These are phyloP conservation scores for Drosophila sordidula DNA, from an alignment of 2,888 invertebrate species.

Conservation along the genomic window DNA sequence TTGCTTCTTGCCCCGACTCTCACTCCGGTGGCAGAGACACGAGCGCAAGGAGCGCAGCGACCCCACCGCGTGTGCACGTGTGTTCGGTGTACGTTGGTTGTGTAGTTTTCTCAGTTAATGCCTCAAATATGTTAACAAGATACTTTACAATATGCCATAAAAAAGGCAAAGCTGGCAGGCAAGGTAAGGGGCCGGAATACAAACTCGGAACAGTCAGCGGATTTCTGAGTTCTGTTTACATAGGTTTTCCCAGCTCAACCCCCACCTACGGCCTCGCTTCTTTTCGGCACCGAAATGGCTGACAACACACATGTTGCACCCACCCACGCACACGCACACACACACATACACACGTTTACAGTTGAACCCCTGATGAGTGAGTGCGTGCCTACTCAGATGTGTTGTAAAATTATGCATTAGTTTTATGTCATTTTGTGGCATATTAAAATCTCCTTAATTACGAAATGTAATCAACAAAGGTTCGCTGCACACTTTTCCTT, in stretches of 20 bases:
- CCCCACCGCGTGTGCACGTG: constrained; percentile 35
- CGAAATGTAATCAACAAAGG: constrained; percentile 76
- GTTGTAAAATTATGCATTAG: constrained; percentile 82
- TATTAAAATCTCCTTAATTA: constrained; percentile 81
- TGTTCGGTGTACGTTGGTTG: constrained; percentile 27
- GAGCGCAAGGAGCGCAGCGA: background rate
- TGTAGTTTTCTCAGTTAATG: constrained; percentile 73
- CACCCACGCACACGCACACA: constrained; percentile 19
- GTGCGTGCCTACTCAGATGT: constrained; percentile 74
- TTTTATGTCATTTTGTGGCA: constrained; percentile 81
- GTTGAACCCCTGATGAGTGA: constrained; percentile 44
- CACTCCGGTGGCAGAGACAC: background rate
- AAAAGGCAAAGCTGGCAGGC: constrained; percentile 44
- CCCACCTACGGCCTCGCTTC: constrained; percentile 8
- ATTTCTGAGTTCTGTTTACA: constrained; percentile 70
- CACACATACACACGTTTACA: constrained; percentile 11
- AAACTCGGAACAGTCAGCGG: constrained; percentile 73
- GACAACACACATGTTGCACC: constrained; percentile 55
- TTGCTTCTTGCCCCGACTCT: constrained; percentile 30
- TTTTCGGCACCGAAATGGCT: constrained; percentile 51
- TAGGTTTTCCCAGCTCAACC: constrained; percentile 52
- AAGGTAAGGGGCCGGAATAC: constrained; percentile 30
- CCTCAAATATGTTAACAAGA: constrained; percentile 79
- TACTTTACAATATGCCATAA: constrained; percentile 75
- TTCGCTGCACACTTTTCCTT: constrained; percentile 49